Evolutionary conservation across 2,113 vertebrate genomes (phyloP).

Genomic region (Toxotes chatareus): DNA sequence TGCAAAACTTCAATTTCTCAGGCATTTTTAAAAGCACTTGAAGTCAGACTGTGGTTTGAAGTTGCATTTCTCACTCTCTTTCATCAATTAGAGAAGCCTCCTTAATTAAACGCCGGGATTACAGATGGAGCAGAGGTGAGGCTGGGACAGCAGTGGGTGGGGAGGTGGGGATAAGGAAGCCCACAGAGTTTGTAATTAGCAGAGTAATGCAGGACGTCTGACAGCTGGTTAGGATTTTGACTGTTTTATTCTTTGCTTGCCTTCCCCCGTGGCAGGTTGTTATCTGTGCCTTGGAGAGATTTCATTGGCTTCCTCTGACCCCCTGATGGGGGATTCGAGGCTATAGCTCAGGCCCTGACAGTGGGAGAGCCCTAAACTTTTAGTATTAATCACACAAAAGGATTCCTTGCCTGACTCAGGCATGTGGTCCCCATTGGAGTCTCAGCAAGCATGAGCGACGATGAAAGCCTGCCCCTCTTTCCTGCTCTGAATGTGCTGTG

Average conservation of each 20-base stretch:
- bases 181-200: conserved; percentile 82
- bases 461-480: conserved; percentile 68
- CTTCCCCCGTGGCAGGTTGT: conserved; percentile 63
- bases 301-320: conserved; percentile 58
- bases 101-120: conserved; percentile 70
- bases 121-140: conserved; percentile 74
- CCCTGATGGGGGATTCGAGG: conserved; percentile 37
- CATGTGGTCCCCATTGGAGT: conserved; percentile 68
- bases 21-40: conserved; percentile 69
- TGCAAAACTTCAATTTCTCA: conserved; percentile 60
- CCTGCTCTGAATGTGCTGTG: conserved; percentile 49
- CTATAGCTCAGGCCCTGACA: conserved; percentile 49
- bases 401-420: conserved; percentile 63
- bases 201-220: conserved; percentile 66
- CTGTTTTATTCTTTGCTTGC: conserved; percentile 64
- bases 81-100: conserved; percentile 77
- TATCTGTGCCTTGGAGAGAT: conserved; percentile 65
- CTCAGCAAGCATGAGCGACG: conserved; percentile 52
- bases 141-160: conserved; percentile 46
- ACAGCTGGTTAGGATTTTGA: conserved; percentile 75
- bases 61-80: conserved; percentile 66
- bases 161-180: conserved; percentile 41
- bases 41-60: conserved; percentile 71
- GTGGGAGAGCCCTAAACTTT: conserved; percentile 68
- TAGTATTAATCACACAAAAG: conserved; percentile 73